Percentiles rank a stretch among this genome's conserved stretches.
Evolutionary conservation across 2,888 invertebrate genomes (phyloP).

Genomic region (Drosophila multiciliata): DNA sequence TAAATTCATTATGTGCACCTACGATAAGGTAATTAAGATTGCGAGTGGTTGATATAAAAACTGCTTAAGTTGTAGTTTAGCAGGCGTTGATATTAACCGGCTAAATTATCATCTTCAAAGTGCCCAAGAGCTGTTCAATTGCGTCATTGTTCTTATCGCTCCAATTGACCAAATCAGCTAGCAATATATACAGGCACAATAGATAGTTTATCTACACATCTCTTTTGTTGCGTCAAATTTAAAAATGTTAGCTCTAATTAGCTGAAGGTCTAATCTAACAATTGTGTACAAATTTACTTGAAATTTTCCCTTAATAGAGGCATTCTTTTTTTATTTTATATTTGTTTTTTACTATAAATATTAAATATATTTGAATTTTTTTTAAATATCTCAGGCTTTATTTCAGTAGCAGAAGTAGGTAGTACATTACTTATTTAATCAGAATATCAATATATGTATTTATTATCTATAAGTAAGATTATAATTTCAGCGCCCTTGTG

Average conservation of each 20-base stretch:
- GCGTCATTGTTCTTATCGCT: slow-evolving; percentile 5
- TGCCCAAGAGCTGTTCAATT: background rate
- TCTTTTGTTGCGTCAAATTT: background rate
- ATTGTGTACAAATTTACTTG: background rate
- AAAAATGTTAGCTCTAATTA: background rate
- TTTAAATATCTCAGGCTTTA: background rate
- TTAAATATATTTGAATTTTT: background rate
- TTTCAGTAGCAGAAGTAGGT: background rate
- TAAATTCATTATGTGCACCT: slow-evolving; percentile 25
- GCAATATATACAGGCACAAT: background rate
- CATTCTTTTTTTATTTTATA: background rate
- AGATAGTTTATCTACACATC: background rate
- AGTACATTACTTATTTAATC: background rate
- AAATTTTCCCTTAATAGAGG: background rate
- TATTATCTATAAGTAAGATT: background rate
- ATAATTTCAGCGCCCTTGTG: background rate
- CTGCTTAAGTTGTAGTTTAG: background rate
- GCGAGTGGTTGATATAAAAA: background rate
- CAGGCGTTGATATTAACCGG: background rate
- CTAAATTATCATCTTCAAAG: background rate
- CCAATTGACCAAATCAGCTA: background rate
- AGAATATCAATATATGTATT: background rate
- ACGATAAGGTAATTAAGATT: slow-evolving; percentile 21
- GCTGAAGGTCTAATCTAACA: background rate
- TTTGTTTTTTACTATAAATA: background rate